Conservation (phyloP, 2,888 invertebrate genomes). For the Leptothorax acervorum region DNA sequence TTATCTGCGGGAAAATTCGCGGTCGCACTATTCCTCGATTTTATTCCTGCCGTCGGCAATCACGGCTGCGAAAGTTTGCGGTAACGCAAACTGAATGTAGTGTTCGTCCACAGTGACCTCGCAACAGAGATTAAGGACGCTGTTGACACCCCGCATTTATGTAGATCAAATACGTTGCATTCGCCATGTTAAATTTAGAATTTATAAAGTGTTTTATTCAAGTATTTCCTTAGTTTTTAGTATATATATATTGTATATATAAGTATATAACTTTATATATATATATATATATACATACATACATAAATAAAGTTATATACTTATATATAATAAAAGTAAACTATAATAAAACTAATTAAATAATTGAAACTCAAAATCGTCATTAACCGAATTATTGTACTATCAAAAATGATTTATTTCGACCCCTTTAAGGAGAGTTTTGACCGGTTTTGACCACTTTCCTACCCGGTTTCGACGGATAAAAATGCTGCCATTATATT, state of each 20-base stretch:
- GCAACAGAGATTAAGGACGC: neutral
- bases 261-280: no score
- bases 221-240: no score
- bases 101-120: neutral
- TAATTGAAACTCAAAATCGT: neutral
- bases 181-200: neutral
- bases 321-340: neutral
- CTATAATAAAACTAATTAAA: neutral
- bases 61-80: conserved; percentile 6
- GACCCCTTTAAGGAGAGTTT: neutral
- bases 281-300: no score
- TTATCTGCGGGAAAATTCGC: neutral
- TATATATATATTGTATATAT: no score
- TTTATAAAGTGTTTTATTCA: no score
- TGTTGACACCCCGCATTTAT: conserved; percentile 1
- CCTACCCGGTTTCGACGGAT: neutral
- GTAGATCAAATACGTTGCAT: conserved; percentile 16
- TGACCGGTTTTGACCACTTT: neutral
- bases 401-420: no score
- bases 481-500: neutral
- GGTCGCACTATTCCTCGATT: conserved; percentile 29
- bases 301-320: no score
- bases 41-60: conserved; percentile 2
- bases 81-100: conserved; percentile 5
- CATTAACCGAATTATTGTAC: neutral